Evolutionary conservation across 1,140 invertebrate species (phyloP), one percentile per base, ranked within the genome.

Genomic region (Pogonus chalceus): DNA sequence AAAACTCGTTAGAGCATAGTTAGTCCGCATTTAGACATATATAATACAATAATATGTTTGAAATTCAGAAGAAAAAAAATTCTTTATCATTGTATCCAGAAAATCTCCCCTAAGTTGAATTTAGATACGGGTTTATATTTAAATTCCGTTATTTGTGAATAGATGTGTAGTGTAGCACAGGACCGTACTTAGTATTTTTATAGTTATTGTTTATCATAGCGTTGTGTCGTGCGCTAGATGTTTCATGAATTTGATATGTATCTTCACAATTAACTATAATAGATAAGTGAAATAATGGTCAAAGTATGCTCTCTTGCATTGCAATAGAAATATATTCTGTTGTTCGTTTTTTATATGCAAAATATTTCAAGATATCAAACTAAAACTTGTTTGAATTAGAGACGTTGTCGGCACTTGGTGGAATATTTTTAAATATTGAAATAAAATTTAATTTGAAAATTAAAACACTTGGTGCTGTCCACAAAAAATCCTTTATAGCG

Each of bases 71-170:
- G 37, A 10, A 10, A 10, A 43, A 16, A 16, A 18, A 12, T 12
- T 43, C 37, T 43, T 43, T 43, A 43, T 9, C 18, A 43, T 43
- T 3, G 7, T 4, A 14, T 7, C 26, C 26, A 7, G 37, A 18
- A 43, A 43, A 43, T 43, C 37, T 43, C 37, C 37, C 37, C 37
- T 43, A 43, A 43, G 37, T 43, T 43, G 37, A 43, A 43, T 43
- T 43, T 43, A 43, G 37, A 43, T 12, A 43, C 37, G 37, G 37
- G 18, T 43, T 43, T 43, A 43, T 12, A 43, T 43, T 43, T 43
- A 43, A 43, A 43, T 43, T 43, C 37, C 37, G 37, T 43, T 43
- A 43, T 43, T 43, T 43, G 37, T 43, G 37, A 43, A 43, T 43
- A 18, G 37, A 31, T 16, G 9, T 43, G 18, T 43, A 3, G 3